phyloP scores from a whole-genome alignment of 1,140 invertebrate species.

The Proctacanthus coquilletti region DNA sequence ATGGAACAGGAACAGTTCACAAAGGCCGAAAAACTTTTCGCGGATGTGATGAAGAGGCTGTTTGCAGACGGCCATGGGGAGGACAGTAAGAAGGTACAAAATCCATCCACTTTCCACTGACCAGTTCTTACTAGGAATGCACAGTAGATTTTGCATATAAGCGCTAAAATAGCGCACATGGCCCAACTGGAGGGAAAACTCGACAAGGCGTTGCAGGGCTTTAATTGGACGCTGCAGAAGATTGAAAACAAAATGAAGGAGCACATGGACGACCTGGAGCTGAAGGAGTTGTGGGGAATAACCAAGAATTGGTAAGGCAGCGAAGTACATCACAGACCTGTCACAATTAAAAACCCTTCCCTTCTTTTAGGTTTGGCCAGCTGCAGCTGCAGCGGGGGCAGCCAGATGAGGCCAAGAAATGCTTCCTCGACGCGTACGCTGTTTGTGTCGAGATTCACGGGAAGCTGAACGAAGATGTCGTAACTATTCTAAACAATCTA shows the following conservation, averaged over 20 bases:
- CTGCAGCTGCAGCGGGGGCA: slow-evolving; percentile 49
- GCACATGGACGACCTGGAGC: slow-evolving; percentile 17
- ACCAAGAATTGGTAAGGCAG: slow-evolving; percentile 61
- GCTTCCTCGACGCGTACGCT: slow-evolving; percentile 53
- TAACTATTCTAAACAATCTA: slow-evolving; percentile 72
- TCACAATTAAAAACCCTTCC: slow-evolving; percentile 48
- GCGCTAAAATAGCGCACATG: slow-evolving; percentile 50
- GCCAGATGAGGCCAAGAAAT: slow-evolving; percentile 44
- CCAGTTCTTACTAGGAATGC: neutral
- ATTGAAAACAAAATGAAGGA: slow-evolving; percentile 34
- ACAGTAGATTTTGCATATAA: slow-evolving; percentile 30
- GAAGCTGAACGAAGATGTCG: slow-evolving; percentile 49
- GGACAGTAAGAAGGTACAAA: slow-evolving; percentile 53
- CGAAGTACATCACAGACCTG: too few relatives aligned
- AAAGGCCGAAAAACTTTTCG: slow-evolving; percentile 74
- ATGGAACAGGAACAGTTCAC: slow-evolving; percentile 54
- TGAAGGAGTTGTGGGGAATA: slow-evolving; percentile 29
- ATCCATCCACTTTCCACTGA: neutral
- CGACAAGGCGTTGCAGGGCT: slow-evolving; percentile 52
- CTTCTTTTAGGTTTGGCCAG: slow-evolving; percentile 61
- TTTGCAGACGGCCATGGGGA: slow-evolving; percentile 47
- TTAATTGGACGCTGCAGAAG: slow-evolving; percentile 51
- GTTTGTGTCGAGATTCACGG: slow-evolving; percentile 50
- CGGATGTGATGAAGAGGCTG: slow-evolving; percentile 61
- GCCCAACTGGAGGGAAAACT: slow-evolving; percentile 41